Base-by-base conservation (phyloP, 2,888 invertebrate species). In the Tachystola acroxantha region DNA sequence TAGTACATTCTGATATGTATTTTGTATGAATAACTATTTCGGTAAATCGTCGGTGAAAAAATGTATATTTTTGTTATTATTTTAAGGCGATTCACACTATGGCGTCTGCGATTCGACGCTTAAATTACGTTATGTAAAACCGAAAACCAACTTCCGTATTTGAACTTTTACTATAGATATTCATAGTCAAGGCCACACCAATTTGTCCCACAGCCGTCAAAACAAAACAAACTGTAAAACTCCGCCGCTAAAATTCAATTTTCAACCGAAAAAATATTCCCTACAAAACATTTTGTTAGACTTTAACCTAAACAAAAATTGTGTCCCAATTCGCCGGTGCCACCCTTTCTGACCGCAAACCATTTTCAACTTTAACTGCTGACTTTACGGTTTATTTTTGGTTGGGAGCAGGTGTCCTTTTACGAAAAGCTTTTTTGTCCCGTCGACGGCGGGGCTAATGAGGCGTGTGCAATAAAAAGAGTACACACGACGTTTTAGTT, bases 401-500 rank as follows among this genome's bases (percentile, higher is more conserved):
- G 28, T 34, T 37, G 42, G 24, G 7, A 1, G 20, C 10, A 9
- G 3, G 36, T 49, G 58, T 59, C 58, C 64, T 66, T 68, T 67
- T 58, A 56, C 57, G 60, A 60, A 64, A 65, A 64, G 56, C 50
- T 57, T 57, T 53, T 60, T 65, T 56, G 27, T 22, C 13, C n/a
- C 33, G 25, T 49, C 48, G 43, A 46, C 56, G 54, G 44, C 53
- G 53, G 42, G 52, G 55, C 65, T 73, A 73, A 73, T 73, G 71
- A 73, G 70, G 50, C 71, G 54, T 68, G 57, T 57, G 62, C 58
- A 67, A 69, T 64, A 65, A 70, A 64, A 30, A 62, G 61, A 60
- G 52, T 56, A 60, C 50, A 53, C 50, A 52, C 48, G 48, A 40
- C 48, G 55, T 53, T 53, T 56, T 51, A 38, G 43, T 58, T 60